phyloP scores from a whole-genome alignment of 2,888 invertebrate genomes.

The Celastrina argiolus region DNA sequence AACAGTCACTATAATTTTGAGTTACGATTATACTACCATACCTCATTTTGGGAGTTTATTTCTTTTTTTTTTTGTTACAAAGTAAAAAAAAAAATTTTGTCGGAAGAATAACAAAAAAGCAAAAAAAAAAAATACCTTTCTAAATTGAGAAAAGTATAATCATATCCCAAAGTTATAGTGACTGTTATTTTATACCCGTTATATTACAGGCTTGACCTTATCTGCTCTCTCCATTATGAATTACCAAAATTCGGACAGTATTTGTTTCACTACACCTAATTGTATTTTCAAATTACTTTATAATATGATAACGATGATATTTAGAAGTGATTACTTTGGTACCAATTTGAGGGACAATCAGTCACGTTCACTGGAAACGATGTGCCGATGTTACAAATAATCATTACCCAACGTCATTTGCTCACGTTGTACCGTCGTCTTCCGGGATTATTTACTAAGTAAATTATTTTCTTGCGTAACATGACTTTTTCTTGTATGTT shows the following conservation, averaged over 20 bases:
- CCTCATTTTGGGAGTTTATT: no score
- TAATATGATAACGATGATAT: background rate
- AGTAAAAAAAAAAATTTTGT: no score
- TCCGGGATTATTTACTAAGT: conserved; percentile 20
- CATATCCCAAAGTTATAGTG: no score
- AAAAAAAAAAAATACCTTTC: no score
- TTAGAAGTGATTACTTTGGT: background rate
- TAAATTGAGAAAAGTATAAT: no score
- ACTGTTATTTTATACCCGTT: background rate
- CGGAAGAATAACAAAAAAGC: no score
- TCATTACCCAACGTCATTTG: conserved; percentile 18
- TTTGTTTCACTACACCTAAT: background rate
- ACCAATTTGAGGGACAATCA: background rate
- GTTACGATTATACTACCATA: no score
- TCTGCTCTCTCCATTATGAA: background rate
- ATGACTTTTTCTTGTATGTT: conserved; percentile 15
- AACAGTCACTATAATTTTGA: no score
- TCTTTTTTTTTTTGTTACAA: no score
- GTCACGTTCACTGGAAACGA: conserved; percentile 1
- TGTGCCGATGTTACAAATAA: conserved; percentile 28
- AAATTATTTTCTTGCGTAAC: conserved; percentile 21
- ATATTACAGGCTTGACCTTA: background rate
- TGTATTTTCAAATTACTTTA: background rate
- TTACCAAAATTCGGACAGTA: background rate
- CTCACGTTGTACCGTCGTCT: conserved; percentile 2